Base-by-base conservation (phyloP, 2,888 invertebrate species). In the Plagodis dolabraria region DNA sequence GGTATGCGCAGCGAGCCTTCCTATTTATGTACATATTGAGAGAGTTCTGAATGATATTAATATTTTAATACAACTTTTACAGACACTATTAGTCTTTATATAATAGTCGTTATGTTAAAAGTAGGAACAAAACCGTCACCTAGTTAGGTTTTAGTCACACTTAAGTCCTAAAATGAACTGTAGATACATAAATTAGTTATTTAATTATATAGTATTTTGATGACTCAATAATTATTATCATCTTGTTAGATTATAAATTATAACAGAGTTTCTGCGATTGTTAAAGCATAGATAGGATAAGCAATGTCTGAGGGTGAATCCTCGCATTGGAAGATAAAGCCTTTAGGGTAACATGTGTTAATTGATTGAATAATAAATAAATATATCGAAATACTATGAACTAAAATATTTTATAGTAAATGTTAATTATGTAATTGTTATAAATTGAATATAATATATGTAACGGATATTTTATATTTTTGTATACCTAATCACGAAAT, bases 21-120 rank as follows among this genome's bases (percentile, higher is more conserved):
- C 74, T 35, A 44, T 9, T 53, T 33, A 45, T 76, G 72, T 85
- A 82, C 83, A 83, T 67, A 83, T 66, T 72, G 71, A 82, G 88
- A 87, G 85, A 85, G 80, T 80, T 86, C 82, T 88, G 88, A 88
- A 89, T 86, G 86, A 86, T 87, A 87, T 84, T 87, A 80, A 86
- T 89, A 87, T 89, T 89, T 87, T 89, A 88, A 82, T 90, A 89
- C 76, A 81, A 71, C 76, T 84, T 84, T 86, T 84, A 87, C 89
- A 83, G 79, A 82, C 79, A 81, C 73, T 80, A 77, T 82, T 84
- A 85, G 83, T 75, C 75, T 71, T 60, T 85, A 84, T 79, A 72
- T 78, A 80, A 82, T 79, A 81, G 71, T 77, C 67, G 77, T 80
- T 77, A 71, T 81, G 82, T 83, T 77, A 72, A 85, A 77, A 72